Conservation (phyloP, 92 coral and sea anemone genomes). For the Parazoanthus atlanticus region DNA sequence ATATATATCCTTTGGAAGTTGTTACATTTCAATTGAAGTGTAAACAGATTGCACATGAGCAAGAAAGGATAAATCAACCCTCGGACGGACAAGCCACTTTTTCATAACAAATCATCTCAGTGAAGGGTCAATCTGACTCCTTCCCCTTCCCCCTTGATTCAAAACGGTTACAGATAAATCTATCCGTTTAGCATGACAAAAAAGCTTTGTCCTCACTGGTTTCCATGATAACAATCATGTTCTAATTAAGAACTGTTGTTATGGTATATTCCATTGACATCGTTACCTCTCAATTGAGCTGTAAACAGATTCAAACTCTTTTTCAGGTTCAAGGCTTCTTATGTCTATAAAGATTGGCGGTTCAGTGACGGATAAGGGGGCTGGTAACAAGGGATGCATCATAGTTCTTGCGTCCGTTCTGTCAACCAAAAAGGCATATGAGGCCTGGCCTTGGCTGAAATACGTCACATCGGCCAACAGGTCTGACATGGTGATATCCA, state of each 20-base stretch:
- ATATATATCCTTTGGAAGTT: too few relatives aligned
- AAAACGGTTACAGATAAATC: too few relatives aligned
- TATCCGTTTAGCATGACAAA: too few relatives aligned
- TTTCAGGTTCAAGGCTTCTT: conserved; percentile 52
- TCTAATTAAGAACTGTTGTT: not conserved
- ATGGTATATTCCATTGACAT: not conserved
- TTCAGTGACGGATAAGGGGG: conserved; percentile 52
- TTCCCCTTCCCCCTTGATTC: too few relatives aligned
- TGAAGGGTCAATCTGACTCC: too few relatives aligned
- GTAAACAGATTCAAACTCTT: conserved; percentile 42
- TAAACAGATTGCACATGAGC: too few relatives aligned
- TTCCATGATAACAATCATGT: too few relatives aligned
- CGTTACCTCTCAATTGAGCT: conserved; percentile 57
- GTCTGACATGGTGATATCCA: conserved; percentile 66
- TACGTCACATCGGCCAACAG: conserved; percentile 58
- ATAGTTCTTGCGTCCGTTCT: conserved; percentile 58
- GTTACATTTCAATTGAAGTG: too few relatives aligned
- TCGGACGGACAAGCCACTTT: too few relatives aligned
- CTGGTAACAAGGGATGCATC: conserved; percentile 72
- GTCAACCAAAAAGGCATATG: conserved; percentile 69
- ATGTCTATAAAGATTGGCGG: conserved; percentile 65
- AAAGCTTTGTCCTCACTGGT: too few relatives aligned
- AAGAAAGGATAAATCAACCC: too few relatives aligned
- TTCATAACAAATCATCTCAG: too few relatives aligned
- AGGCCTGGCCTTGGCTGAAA: conserved; percentile 62